phyloP scores from a whole-genome alignment of 2,888 invertebrate genomes.

The Ashinkailepas kermadecensis region DNA sequence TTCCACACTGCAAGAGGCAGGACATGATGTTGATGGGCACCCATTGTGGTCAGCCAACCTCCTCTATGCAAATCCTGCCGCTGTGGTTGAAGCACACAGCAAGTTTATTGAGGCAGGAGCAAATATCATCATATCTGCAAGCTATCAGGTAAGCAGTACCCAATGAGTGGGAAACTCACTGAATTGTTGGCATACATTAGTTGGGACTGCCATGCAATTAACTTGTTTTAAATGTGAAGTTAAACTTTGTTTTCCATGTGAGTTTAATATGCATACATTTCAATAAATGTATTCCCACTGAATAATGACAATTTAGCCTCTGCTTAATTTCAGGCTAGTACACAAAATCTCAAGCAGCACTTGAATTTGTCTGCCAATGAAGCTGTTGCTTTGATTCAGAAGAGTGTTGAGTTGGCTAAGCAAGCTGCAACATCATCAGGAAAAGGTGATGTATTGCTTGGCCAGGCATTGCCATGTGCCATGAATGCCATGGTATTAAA shows the following conservation, averaged over 20 bases:
- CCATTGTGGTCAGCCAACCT: conserved; percentile 83
- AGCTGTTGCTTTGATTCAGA: not conserved
- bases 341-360: not conserved
- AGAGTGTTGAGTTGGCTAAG: not conserved
- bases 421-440: not conserved
- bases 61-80: conserved; percentile 67
- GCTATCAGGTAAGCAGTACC: conserved; percentile 72
- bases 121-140: conserved; percentile 76
- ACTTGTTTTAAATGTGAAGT: not conserved
- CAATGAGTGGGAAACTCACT: not conserved
- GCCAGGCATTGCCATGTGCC: too few species aligned
- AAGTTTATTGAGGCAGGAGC: conserved; percentile 73
- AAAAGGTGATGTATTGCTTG: not conserved
- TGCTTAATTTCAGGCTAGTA: not conserved
- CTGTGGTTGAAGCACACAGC: conserved; percentile 69
- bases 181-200: not conserved
- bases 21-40: conserved; percentile 67
- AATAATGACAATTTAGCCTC: not conserved
- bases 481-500: too few species aligned
- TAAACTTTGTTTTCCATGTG: not conserved
- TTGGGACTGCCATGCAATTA: not conserved
- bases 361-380: not conserved
- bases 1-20: conserved; percentile 66
- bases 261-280: not conserved
- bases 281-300: not conserved